Base-by-base conservation (phyloP, 2,113 vertebrate species). In the Pseudorasbora parva region DNA sequence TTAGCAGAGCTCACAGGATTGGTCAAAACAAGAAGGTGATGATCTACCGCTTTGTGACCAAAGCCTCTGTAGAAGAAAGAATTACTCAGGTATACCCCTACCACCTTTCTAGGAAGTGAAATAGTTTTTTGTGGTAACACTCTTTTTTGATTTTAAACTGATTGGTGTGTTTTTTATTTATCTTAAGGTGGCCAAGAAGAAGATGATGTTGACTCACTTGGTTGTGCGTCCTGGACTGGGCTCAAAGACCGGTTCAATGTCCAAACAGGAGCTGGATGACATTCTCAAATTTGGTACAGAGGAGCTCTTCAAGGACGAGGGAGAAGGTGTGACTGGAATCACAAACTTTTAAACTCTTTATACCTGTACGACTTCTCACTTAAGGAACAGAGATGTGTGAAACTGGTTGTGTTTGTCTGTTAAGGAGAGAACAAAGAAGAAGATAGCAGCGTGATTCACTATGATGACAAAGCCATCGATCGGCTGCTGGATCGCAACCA, bases 201-300 rank as follows among this genome's bases (percentile, higher is more conserved):
- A 99, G 90, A 99, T 99, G 97, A 99, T 99, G 97, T 87, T 99
- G 84, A 99, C 97, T 43, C 97, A 99, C 89, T 91, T 99, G 88
- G 97, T 99, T 84, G 97, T 99, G 83, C 95, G 97, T 72, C 97
- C 97, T 1, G 97, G 97, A 21, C 89, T 99, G 64, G 97, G 97
- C 56, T 99, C 97, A 86, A 98, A 98, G 91, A 99, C 97, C 0
- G 97, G 97, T 54, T 99, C 97, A 81, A 99, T 99, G 97, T 98
- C 97, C 87, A 99, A 99, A 87, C 97, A 99, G 90, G 97, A 99
- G 75, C 95, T 99, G 75, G 97, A 99, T 86, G 97, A 99, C 87
- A 99, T 99, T 89, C 96, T 99, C 41, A 99, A 99, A 89, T 99
- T 99, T 80, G 97, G 97, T 78, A 99, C 97, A 4, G 97, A 99